Evolutionary conservation across 2,113 vertebrate genomes (phyloP), one percentile per base, ranked within the genome.

Genomic region (Cinclus cinclus): DNA sequence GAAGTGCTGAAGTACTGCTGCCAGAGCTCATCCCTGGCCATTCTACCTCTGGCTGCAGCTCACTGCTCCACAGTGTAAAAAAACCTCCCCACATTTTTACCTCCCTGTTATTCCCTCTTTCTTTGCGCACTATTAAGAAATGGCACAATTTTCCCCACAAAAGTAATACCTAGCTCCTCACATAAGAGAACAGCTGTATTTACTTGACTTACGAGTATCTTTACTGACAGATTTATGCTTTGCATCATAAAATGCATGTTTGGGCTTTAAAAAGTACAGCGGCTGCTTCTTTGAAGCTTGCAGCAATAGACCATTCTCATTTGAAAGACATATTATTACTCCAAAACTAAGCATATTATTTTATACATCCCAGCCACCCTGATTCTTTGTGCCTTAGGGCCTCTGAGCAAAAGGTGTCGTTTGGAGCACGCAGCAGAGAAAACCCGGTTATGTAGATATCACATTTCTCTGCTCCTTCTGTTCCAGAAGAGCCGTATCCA

Each of bases 181-280:
- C 53, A 56, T 79, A 88, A 84, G 76, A 83, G 73, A 94, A 84
- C 76, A 95, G 83, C 50, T 93, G 81, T 89, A 90, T 94, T 95
- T 96, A 93, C 77, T 89, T 80, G 87, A 91, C 87, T 94, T 94
- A 75, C 0, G 4, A 82, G 76, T 79, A 74, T 96, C 87, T 94
- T 94, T 92, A 92, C 78, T 90, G 91, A 94, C 89, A 95, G 94
- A 90, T 95, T 96, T 96, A 96, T 96, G 80, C 73, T 80, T 93
- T 84, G 80, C 75, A 90, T 92, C 84, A 82, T 75, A 94, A 94
- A 96, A 96, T 59, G 55, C 79, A 94, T 95, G 55, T 88, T 87
- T 95, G 83, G 88, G 89, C 81, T 93, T 94, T 95, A 77, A 95
- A 93, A 95, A 94, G 69, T 87, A 81, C 77, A 50, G 82, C 69